Conservation (phyloP, 2,888 invertebrate genomes). For the Nasonovia ribisnigri region DNA sequence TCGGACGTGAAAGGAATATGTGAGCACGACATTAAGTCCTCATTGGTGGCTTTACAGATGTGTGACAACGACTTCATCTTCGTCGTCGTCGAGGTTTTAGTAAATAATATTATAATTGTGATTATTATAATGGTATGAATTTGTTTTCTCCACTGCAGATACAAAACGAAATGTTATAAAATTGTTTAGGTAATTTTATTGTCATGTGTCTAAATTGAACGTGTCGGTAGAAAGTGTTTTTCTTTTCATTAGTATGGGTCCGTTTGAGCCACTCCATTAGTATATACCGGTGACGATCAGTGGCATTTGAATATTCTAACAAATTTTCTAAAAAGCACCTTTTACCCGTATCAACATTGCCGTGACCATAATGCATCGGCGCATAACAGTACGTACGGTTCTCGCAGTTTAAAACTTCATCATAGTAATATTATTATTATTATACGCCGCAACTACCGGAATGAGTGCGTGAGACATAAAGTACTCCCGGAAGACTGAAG, state of each 20-base stretch:
- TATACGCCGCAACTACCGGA: neutral
- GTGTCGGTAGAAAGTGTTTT: neutral
- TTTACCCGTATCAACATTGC: neutral
- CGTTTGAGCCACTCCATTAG: neutral
- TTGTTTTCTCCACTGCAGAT: neutral
- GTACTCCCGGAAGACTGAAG: constrained; percentile 13
- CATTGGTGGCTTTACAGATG: neutral
- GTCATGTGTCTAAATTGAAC: neutral
- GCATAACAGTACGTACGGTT: neutral
- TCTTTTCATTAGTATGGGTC: neutral
- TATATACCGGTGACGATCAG: neutral
- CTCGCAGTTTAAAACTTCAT: neutral
- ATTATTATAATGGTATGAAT: neutral
- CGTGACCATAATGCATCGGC: neutral
- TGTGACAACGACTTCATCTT: neutral
- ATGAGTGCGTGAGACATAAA: neutral
- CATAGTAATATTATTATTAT: neutral
- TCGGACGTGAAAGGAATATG: neutral
- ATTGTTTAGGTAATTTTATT: neutral
- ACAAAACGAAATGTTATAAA: neutral
- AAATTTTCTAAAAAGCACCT: neutral
- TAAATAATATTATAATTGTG: neutral
- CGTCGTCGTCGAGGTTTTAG: neutral
- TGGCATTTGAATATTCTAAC: neutral
- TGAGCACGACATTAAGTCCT: neutral